Conservation (phyloP, 1,140 invertebrate genomes). For the Holcopasites calliopsidis region DNA sequence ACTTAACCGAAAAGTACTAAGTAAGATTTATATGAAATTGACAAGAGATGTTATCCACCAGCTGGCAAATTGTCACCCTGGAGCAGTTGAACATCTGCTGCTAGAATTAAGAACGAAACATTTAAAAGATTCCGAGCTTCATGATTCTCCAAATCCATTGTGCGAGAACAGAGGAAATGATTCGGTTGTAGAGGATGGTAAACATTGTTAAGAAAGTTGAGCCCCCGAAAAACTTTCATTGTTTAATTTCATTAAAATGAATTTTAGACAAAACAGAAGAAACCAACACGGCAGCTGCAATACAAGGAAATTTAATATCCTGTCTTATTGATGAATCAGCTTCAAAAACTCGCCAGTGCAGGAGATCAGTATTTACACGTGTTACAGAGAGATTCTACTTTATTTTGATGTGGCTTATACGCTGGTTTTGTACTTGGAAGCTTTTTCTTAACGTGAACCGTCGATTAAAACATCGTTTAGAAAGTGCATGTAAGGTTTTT, state of each 20-base stretch:
- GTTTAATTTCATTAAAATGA: neutral
- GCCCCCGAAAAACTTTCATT: neutral
- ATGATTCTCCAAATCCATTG: neutral
- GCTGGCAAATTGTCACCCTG: constrained; percentile 81
- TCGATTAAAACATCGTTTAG: neutral
- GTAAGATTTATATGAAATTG: constrained; percentile 82
- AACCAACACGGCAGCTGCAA: no score
- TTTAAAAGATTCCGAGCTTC: neutral
- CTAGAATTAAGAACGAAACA: constrained; percentile 73
- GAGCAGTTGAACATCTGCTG: constrained; percentile 82
- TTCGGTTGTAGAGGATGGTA: neutral
- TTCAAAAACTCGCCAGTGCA: neutral
- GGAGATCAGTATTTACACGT: neutral
- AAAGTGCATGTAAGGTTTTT: constrained; percentile 25
- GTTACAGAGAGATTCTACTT: neutral
- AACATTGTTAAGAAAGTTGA: neutral
- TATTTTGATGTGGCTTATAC: constrained; percentile 7
- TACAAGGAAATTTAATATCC: neutral
- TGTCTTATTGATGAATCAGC: neutral
- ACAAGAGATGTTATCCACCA: constrained; percentile 80
- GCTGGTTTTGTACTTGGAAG: constrained; percentile 27
- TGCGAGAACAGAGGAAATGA: neutral
- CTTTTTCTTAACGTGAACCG: neutral
- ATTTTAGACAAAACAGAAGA: constrained; percentile 4
- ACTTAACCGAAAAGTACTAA: constrained; percentile 84